Base-by-base conservation (phyloP, 1,140 invertebrate species). In the Zaprionus taronus region DNA sequence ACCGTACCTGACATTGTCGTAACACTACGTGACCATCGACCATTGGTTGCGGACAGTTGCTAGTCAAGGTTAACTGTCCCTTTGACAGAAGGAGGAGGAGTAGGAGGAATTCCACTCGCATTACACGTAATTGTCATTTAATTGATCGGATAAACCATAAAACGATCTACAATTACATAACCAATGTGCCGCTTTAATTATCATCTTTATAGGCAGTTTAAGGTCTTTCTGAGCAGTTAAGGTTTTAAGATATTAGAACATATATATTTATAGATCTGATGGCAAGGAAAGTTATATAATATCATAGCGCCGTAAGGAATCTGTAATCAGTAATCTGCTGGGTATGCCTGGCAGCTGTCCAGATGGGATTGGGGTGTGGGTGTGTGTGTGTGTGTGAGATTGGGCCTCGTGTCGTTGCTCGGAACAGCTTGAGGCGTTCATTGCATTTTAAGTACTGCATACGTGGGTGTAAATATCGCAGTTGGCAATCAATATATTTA, bases 1-100 rank as follows among this genome's bases (percentile, higher is more conserved):
- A 36, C 41, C 26, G n/a, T 26, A 49, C 4, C 64, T 61, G 78
- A 75, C 77, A 87, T 89, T 89, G 81, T 81, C 74, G 84, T 79
- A 87, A 87, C 65, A 68, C 68, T 87, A 87, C 84, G 84, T 87
- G 84, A 89, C 83, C 62, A 58, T 38, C 22, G 84, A 89, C 83
- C 62, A 58, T 38, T 20, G 51, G 72, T 58, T 41, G 47, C 44
- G 20, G 31, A 22, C 65, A 73, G 51, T 44, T 76, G 60, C 31
- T 63, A 61, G 65, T 69, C 74, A 87, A 87, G 83, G 83, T 84
- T 83, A 69, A 11, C 22, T 1, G 62, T 36, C 72, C 84, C 84
- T 87, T 89, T 68, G 71, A 53, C 49, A 77, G 63, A 14, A 56
- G 56, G 20, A 12, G 4, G 47, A 14, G 20, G 11, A 17, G 5